phyloP scores from a whole-genome alignment of 2,888 invertebrate species.

The Plemyria rubiginata region DNA sequence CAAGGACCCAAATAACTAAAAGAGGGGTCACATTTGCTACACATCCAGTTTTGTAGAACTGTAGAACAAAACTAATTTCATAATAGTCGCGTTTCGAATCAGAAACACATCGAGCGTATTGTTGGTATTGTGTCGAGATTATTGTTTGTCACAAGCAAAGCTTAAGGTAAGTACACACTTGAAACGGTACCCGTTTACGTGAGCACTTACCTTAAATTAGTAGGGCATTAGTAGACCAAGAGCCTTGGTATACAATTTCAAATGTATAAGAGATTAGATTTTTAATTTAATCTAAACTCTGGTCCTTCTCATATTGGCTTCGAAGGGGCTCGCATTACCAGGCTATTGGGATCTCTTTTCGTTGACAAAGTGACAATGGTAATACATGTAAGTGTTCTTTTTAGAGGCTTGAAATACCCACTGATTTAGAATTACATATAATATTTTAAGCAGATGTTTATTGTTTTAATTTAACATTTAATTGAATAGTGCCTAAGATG shows the following conservation, averaged over 20 bases:
- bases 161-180: constrained; percentile 62
- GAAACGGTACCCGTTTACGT: constrained; percentile 66
- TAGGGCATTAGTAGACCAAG: constrained; percentile 48
- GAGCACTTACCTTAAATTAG: constrained; percentile 78
- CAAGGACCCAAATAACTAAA: no score
- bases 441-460: no score
- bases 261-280: not conserved
- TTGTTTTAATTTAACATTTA: no score
- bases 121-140: constrained; percentile 45
- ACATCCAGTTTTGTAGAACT: not conserved
- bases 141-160: constrained; percentile 57
- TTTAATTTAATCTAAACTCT: no score
- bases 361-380: no score
- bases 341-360: no score
- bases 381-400: no score
- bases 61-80: constrained; percentile 29
- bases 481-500: no score
- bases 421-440: no score
- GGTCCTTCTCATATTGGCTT: no score
- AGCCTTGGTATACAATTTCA: constrained; percentile 1
- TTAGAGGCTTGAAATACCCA: no score
- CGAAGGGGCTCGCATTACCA: no score
- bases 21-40: constrained; percentile 1
- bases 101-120: constrained; percentile 47
- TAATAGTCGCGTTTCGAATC: constrained; percentile 25